Base-by-base conservation (phyloP, 2,113 vertebrate genomes). In the Calyptomena viridis region DNA sequence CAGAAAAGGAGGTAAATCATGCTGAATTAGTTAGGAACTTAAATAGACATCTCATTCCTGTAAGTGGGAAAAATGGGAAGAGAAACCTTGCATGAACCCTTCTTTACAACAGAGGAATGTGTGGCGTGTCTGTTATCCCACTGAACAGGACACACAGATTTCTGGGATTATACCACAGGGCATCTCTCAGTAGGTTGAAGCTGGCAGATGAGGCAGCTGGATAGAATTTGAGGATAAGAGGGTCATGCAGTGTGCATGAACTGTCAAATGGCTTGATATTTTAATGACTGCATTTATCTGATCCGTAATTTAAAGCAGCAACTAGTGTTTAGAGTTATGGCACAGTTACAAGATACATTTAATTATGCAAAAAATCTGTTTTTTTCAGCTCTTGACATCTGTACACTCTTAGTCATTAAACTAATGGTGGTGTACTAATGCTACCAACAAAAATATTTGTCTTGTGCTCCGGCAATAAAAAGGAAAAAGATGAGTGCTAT, bases 341-440 rank as follows among this genome's bases (percentile, higher is more conserved):
- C 64, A 73, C 31, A 30, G 69, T 67, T 69, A 71, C 64, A 83
- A 90, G 50, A 37, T 62, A 27, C 49, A 90, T 94, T 80, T 91
- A 71, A 91, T 87, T 96, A 84, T 81, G 73, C 37, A 93, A 87
- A n/a, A 94, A 96, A 53, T 84, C 73, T 91, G 39, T 0, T 66
- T 90, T 94, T 90, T 94, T 81, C 89, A 55, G 52, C 58, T 76
- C 63, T 73, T 79, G 75, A 90, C 82, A 83, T 87, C 62, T 88
- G 79, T 67, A 37, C 21, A 5, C 68, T 88, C 59, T 69, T 55
- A 94, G 94, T 88, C 75, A 86, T 93, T 95, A 95, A 85, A 50
- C 68, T 96, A 83, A 95, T 97, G 90, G 79, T 46, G 47, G 3
- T 85, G 75, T 83, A 58, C 59, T 95, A 92, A 88, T 94, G 90